A percentile compares a stretch with the other conserved stretches of the same genome.
phyloP scores from a whole-genome alignment of 2,113 vertebrate genomes.

The Notiomystis cincta region DNA sequence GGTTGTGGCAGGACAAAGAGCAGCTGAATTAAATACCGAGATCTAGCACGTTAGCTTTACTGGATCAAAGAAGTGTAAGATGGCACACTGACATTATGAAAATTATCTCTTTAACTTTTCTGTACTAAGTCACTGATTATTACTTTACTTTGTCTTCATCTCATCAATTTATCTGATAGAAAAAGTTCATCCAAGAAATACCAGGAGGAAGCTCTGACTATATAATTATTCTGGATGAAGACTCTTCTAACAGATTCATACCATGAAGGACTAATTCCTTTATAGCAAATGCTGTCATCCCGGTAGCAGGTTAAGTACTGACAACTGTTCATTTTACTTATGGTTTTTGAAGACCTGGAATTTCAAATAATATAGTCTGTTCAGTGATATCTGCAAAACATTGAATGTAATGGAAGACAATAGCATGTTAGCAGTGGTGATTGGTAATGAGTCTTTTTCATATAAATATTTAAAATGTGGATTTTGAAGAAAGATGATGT shows the following conservation, averaged over 20 bases:
- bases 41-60: not conserved
- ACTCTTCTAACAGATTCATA: not conserved
- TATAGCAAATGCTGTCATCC: not conserved
- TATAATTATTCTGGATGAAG: not conserved
- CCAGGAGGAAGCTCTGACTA: not conserved
- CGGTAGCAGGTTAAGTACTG: not conserved
- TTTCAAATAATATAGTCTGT: not conserved
- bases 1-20: constrained; percentile 50
- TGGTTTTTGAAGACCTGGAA: not conserved
- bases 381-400: not conserved
- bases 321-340: not conserved
- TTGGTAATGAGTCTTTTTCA: not conserved
- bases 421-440: not conserved
- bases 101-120: not conserved
- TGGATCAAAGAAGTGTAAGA: not conserved
- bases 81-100: not conserved
- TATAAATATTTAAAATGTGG: not conserved
- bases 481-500: not conserved
- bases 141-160: not conserved
- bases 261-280: not conserved
- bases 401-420: not conserved
- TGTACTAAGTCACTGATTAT: not conserved
- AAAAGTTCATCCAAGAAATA: not conserved
- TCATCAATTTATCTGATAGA: not conserved
- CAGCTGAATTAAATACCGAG: not conserved